Percentiles rank a stretch among this genome's conserved stretches.
phyloP scores from a whole-genome alignment of 2,797 vertebrate species.

The Aotus griseimembra region DNA sequence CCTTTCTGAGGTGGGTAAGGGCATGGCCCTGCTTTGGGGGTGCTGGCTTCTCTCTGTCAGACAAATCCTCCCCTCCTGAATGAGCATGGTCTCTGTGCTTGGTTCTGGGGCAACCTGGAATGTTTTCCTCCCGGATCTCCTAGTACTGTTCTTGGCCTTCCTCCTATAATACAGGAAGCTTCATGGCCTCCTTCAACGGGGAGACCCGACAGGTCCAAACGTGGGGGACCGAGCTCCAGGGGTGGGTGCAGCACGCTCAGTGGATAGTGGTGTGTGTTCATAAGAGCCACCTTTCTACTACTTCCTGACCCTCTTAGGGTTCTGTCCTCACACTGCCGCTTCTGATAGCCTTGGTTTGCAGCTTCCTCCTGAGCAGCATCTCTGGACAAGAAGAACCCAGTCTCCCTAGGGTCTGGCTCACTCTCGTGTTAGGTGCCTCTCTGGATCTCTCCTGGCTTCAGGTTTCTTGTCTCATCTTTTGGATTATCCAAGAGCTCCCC shows the following conservation, averaged over 20 bases:
- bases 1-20: neutral
- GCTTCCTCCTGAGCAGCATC: neutral
- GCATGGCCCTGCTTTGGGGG: neutral
- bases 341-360: neutral
- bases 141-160: neutral
- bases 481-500: neutral
- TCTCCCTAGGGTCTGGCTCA: neutral
- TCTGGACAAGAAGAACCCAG: neutral
- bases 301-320: too few relatives aligned
- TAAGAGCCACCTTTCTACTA: neutral
- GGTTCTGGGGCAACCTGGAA: neutral
- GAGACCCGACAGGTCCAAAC: neutral
- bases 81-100: neutral
- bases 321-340: neutral
- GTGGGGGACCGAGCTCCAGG: fast-evolving
- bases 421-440: neutral
- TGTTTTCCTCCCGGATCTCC: neutral
- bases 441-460: neutral
- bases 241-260: fast-evolving
- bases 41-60: neutral
- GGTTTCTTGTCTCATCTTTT: neutral
- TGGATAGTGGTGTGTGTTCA: too few relatives aligned
- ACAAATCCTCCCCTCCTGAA: neutral
- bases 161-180: neutral
- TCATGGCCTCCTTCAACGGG: neutral